These are phyloP conservation scores for Lepus timidus DNA, from an alignment of 2,113 vertebrate species.

Conservation along the genomic window DNA sequence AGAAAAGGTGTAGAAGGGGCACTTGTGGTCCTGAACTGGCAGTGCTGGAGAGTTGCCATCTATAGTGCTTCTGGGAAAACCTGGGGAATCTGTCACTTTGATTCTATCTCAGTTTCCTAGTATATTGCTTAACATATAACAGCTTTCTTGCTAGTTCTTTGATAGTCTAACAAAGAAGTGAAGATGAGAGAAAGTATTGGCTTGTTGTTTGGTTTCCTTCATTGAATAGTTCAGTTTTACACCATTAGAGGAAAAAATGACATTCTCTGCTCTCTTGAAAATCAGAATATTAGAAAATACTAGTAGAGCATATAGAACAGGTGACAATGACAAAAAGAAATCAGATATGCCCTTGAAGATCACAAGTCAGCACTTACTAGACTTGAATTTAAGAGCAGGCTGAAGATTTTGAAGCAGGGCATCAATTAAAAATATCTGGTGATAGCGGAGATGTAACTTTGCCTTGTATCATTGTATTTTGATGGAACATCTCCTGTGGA, in stretches of 20 bases:
- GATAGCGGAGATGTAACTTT: slow-evolving; percentile 67
- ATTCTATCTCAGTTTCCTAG: not conserved
- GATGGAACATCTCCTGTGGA: slow-evolving; percentile 66
- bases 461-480: slow-evolving; percentile 44
- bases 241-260: slow-evolving; percentile 10
- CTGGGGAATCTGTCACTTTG: not conserved
- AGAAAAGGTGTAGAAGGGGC: not conserved
- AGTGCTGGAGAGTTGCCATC: not conserved
- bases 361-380: slow-evolving; percentile 71
- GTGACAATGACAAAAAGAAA: slow-evolving; percentile 73
- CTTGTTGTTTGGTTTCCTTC: not conserved
- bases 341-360: slow-evolving; percentile 74
- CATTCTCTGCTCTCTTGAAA: slow-evolving; percentile 6
- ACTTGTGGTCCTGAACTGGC: not conserved
- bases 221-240: slow-evolving; percentile 9
- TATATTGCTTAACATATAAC: not conserved
- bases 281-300: slow-evolving; percentile 62
- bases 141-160: not conserved
- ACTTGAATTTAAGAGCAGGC: slow-evolving; percentile 73
- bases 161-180: not conserved
- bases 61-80: not conserved
- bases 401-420: slow-evolving; percentile 73
- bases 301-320: slow-evolving; percentile 26
- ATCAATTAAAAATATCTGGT: slow-evolving; percentile 77
- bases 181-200: not conserved